Conservation (phyloP, 2,888 invertebrate species). For the Cephus pygmeus region DNA sequence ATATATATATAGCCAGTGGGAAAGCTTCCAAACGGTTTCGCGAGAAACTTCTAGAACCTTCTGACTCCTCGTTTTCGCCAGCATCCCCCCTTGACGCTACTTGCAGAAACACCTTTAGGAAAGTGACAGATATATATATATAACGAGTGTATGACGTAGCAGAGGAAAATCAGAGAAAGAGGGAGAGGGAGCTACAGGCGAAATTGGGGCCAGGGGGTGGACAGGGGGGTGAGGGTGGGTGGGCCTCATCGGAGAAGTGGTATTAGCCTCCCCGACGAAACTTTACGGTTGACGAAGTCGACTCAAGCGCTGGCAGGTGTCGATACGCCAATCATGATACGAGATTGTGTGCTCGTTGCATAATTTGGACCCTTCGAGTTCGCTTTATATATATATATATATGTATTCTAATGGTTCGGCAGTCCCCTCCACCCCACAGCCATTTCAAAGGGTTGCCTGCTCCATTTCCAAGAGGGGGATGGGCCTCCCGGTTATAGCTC, state of each 20-base stretch:
- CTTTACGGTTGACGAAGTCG: conserved; percentile 37
- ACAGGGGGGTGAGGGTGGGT: neutral
- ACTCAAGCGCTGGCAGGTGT: conserved; percentile 41
- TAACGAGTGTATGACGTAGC: neutral
- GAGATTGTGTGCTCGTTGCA: conserved; percentile 36
- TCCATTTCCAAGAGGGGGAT: conserved; percentile 14
- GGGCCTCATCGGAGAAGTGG: neutral
- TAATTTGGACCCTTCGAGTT: neutral
- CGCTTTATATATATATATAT: no score
- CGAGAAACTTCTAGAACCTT: neutral
- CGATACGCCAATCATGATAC: conserved; percentile 53
- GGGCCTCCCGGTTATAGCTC: conserved; percentile 17
- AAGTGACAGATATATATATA: neutral
- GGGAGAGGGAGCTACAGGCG: no score
- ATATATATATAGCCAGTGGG: neutral
- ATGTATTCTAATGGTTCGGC: neutral
- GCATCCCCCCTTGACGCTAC: neutral
- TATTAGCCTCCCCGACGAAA: neutral
- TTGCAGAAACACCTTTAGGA: neutral
- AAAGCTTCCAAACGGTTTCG: neutral
- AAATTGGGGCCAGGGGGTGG: neutral
- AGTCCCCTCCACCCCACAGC: neutral
- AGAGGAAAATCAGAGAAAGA: neutral
- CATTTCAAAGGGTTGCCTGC: conserved; percentile 6
- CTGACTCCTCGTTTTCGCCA: neutral